Evolutionary conservation across 2,888 invertebrate species (phyloP).

Genomic region (Patella depressa): DNA sequence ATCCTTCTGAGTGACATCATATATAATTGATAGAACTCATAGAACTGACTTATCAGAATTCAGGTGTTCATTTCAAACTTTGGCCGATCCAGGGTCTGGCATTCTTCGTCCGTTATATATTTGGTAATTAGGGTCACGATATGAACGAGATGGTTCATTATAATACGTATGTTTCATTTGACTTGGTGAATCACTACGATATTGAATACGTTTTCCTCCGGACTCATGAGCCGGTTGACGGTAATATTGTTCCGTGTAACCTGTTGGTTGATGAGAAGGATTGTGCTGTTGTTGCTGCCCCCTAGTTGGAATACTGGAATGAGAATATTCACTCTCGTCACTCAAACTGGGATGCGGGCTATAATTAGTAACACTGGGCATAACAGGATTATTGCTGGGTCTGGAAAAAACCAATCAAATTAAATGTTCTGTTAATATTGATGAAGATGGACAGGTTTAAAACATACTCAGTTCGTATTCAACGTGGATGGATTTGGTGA

Average conservation of each 20-base stretch:
- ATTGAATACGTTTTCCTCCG: background rate
- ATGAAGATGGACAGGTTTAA: too few species aligned
- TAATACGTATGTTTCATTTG: slow-evolving; percentile 30
- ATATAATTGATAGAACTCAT: too few species aligned
- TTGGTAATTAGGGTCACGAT: slow-evolving; percentile 50
- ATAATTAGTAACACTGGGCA: background rate
- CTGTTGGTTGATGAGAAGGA: background rate
- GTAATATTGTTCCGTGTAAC: background rate
- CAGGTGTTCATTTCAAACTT: slow-evolving; percentile 47
- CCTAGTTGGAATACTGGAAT: background rate
- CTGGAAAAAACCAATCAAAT: background rate
- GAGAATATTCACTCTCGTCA: slow-evolving; percentile 23
- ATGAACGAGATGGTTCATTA: slow-evolving; percentile 47
- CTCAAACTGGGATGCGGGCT: slow-evolving; percentile 30
- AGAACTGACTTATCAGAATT: background rate
- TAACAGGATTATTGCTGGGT: background rate
- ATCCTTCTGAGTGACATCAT: too few species aligned
- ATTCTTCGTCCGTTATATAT: slow-evolving; percentile 50
- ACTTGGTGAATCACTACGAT: slow-evolving; percentile 6
- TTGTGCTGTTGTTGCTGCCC: background rate
- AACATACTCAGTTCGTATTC: too few species aligned
- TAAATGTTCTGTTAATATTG: too few species aligned
- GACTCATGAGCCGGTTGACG: background rate
- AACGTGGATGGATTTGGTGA: too few species aligned
- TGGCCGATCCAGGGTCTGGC: slow-evolving; percentile 57